These are phyloP conservation scores for Lethenteron reissneri DNA, from an alignment of 2,113 vertebrate genomes.

Conservation along the genomic window DNA sequence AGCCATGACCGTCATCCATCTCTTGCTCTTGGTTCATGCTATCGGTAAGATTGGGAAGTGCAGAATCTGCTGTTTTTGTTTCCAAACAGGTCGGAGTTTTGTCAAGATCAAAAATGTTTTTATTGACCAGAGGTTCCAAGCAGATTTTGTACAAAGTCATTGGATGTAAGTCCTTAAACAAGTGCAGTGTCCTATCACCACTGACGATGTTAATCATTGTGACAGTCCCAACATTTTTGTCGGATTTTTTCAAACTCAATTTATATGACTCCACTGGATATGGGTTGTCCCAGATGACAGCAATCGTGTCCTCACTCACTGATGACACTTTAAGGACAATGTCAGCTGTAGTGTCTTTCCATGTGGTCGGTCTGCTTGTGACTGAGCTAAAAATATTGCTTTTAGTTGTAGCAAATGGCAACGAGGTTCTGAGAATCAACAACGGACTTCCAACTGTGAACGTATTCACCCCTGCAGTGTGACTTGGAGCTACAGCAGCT, in stretches of 20 bases:
- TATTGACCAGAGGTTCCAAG: conserved; percentile 62
- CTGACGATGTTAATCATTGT: neutral
- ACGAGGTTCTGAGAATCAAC: conserved; percentile 15
- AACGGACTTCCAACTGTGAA: conserved; percentile 22
- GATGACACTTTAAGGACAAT: conserved; percentile 3
- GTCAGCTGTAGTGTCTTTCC: conserved; percentile 14
- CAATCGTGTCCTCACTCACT: neutral
- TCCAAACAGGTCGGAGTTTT: conserved; percentile 71
- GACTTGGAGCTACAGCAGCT: conserved; percentile 21
- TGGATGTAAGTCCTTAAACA: conserved; percentile 11
- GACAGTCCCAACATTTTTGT: neutral
- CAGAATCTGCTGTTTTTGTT: conserved; percentile 46
- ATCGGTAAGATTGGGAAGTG: conserved; percentile 33
- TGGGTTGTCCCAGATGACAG: neutral
- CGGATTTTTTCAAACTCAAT: neutral
- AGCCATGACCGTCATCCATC: conserved; percentile 48
- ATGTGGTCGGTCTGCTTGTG: conserved; percentile 13
- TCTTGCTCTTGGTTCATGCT: conserved; percentile 54
- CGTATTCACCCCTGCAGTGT: conserved; percentile 21
- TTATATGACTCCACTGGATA: neutral
- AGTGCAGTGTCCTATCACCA: conserved; percentile 14
- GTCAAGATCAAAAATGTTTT: conserved; percentile 50
- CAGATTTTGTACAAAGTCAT: conserved; percentile 54
- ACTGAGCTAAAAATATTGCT: conserved; percentile 14
- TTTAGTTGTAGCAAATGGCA: conserved; percentile 15